Conservation (phyloP, 2,797 vertebrate genomes). For the Tachyglossus aculeatus region DNA sequence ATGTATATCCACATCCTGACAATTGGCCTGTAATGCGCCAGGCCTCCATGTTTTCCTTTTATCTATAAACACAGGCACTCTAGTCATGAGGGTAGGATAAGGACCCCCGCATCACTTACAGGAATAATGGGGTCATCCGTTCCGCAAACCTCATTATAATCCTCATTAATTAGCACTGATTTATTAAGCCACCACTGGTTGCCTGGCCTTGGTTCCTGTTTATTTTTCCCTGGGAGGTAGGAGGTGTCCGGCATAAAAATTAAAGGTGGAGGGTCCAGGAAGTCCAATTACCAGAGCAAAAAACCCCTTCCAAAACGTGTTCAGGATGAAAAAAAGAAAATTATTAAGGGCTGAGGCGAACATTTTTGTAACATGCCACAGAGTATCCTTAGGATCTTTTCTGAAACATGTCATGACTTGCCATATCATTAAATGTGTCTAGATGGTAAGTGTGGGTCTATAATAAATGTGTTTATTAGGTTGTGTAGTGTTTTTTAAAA, state of each 20-base stretch:
- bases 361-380: neutral
- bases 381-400: conserved; percentile 15
- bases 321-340: conserved; percentile 13
- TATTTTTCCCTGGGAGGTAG: too few species aligned
- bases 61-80: too few species aligned
- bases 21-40: conserved; percentile 53
- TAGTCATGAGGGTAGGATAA: too few species aligned
- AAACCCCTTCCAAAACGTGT: neutral
- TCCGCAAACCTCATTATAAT: too few species aligned
- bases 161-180: too few species aligned
- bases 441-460: neutral
- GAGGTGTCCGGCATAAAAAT: neutral
- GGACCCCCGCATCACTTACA: too few species aligned
- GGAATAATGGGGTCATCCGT: too few species aligned
- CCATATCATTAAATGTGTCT: neutral
- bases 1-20: conserved; percentile 36
- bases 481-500: neutral
- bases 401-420: conserved; percentile 9
- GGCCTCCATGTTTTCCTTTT: too few species aligned
- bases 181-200: too few species aligned
- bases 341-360: neutral
- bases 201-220: too few species aligned
- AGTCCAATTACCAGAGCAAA: neutral
- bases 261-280: neutral
- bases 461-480: neutral